Base-by-base conservation (phyloP, 2,797 vertebrate genomes). In the Chelmon rostratus region DNA sequence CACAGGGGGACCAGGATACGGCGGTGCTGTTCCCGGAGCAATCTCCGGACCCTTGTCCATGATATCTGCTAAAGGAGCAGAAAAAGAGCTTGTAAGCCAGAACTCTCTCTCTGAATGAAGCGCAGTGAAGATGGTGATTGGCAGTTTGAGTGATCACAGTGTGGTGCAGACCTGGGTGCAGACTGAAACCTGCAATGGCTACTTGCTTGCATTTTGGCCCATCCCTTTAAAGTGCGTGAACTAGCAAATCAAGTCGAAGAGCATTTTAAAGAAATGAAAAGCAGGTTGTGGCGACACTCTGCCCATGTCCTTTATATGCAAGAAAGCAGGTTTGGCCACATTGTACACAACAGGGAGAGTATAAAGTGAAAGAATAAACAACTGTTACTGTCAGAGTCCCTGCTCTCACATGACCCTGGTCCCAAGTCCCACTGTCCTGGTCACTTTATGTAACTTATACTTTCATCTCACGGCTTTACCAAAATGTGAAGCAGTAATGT, bases 1-100 rank as follows among this genome's bases (percentile, higher is more conserved):
- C 5, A 9, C 0, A 3, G 87, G 37, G 9, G 74, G 58, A 0
- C 87, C 87, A 0, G 89, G 85, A 69, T 88, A 92, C 0, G 89
- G 83, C 0, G 90, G 87, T 12, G 79, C 42, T 18, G 78, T 8
- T 31, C 0, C 21, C 1, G 4, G 4, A 25, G 28, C n/a, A n/a
- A 18, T 16, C 35, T 1, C 21, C 4, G 40, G 3, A n/a, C 0
- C 6, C 28, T 78, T 87, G 3, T 84, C 81, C 86, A 91, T 91
- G 56, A 44, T 89, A 13, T 76, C 71, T 70, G 31, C 52, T 50
- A 15, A 38, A 56, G 11, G 18, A 64, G 4, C 2, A 61, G 3
- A 5, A 25, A 44, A 40, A 62, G 44, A 1, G 28, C 16, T 3
- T 42, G 28, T 40, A 46, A 73, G 46, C 5, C 9, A 68, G 21